Percentiles rank a stretch among this genome's conserved stretches.
These are phyloP conservation scores for Halcyon leucocephala DNA, from an alignment of 2,797 vertebrate genomes.

Conservation along the genomic window DNA sequence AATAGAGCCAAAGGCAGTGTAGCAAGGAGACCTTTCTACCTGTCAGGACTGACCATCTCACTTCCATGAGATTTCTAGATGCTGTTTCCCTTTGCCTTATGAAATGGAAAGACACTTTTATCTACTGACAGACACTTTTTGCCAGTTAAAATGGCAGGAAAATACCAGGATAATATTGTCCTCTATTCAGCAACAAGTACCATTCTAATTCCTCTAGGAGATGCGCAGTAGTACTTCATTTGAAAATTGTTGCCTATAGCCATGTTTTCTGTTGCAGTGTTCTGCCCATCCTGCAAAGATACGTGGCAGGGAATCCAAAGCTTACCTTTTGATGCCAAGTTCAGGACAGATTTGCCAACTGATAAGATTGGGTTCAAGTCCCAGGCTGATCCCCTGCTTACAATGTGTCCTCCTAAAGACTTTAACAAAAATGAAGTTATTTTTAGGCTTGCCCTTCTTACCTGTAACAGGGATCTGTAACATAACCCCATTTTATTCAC, in stretches of 20 bases:
- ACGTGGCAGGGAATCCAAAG: not conserved
- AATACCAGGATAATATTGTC: not conserved
- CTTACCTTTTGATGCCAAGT: constrained; percentile 80
- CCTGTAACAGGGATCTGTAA: not conserved
- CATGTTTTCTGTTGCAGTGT: not conserved
- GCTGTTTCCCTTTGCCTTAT: not conserved
- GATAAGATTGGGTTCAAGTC: constrained; percentile 84
- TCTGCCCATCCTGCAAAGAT: not conserved
- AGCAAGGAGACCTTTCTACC: not conserved
- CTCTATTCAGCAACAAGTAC: not conserved
- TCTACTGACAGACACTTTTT: not conserved
- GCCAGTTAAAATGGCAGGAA: not conserved
- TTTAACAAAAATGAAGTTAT: constrained; percentile 51
- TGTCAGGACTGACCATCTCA: rapidly evolving
- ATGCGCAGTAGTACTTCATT: not conserved
- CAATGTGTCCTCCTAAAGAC: constrained; percentile 86
- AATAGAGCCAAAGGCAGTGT: not conserved
- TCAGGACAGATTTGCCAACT: constrained; percentile 77
- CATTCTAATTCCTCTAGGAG: not conserved
- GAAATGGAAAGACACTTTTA: not conserved
- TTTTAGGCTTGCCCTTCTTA: not conserved
- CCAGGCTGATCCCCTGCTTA: constrained; percentile 84
- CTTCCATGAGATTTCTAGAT: not conserved
- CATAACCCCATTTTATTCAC: not conserved
- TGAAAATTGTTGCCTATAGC: not conserved